Conservation (phyloP, 2,888 invertebrate species). For the Lamellibrachia satsuma region DNA sequence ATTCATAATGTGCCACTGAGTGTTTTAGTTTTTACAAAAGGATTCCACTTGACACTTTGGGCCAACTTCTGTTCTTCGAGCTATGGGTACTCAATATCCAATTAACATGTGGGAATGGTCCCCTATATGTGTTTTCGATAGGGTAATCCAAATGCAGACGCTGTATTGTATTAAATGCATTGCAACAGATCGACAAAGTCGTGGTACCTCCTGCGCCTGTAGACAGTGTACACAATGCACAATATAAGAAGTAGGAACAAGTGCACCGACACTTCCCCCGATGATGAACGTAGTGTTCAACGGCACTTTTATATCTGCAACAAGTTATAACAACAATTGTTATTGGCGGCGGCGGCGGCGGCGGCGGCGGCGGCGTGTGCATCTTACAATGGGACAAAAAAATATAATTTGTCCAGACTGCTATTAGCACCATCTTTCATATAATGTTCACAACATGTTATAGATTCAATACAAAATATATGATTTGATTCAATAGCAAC, state of each 20-base stretch:
- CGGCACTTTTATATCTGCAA: background rate
- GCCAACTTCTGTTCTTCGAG: too few relatives aligned
- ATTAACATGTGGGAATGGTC: too few relatives aligned
- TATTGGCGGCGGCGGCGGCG: background rate
- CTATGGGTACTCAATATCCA: too few relatives aligned
- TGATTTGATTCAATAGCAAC: background rate
- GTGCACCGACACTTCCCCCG: background rate
- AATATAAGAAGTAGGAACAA: background rate
- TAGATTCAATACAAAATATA: background rate
- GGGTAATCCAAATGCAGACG: too few relatives aligned
- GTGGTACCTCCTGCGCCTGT: background rate
- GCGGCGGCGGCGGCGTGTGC: background rate
- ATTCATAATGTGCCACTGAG: too few relatives aligned
- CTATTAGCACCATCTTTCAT: background rate
- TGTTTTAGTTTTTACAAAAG: too few relatives aligned
- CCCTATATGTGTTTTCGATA: too few relatives aligned
- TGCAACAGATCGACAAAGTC: background rate
- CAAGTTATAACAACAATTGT: background rate
- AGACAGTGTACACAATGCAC: background rate
- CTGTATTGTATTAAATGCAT: too few relatives aligned
- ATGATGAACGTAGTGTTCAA: background rate
- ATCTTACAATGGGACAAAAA: background rate
- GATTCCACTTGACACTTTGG: too few relatives aligned
- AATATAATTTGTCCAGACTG: background rate
- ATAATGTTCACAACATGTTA: background rate